Conservation (phyloP, 2,888 invertebrate species). For the Octodonta nipae region DNA sequence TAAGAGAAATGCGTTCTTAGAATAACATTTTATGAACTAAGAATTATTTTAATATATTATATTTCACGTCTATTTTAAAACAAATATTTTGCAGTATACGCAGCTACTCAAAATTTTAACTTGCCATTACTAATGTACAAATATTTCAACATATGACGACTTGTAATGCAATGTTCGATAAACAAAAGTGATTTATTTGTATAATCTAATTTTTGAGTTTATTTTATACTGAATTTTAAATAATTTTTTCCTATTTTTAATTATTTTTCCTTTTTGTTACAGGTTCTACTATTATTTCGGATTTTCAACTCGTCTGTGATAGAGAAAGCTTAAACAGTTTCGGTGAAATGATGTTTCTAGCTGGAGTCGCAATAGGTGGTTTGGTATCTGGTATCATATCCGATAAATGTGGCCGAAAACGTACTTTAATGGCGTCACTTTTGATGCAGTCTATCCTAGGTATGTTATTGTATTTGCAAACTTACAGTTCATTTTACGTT, state of each 20-base stretch:
- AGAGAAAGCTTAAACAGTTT: constrained; percentile 53
- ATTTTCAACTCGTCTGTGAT: constrained; percentile 67
- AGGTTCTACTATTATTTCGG: constrained; percentile 58
- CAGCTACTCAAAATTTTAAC: no score
- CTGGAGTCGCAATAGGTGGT: constrained; percentile 65
- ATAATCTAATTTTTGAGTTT: constrained; percentile 3
- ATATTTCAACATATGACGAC: no score
- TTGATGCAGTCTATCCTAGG: constrained; percentile 55
- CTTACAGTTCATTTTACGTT: no score
- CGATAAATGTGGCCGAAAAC: constrained; percentile 66
- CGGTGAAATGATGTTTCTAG: constrained; percentile 63
- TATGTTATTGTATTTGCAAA: constrained; percentile 22
- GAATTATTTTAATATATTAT: no score
- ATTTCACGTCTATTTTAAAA: no score
- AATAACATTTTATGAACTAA: no score
- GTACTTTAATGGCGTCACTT: constrained; percentile 57
- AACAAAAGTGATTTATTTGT: no score
- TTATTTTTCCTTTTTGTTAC: constrained; percentile 2
- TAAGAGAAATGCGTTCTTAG: no score
- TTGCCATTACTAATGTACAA: no score
- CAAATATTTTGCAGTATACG: no score
- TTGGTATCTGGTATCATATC: constrained; percentile 67
- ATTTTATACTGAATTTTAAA: background rate
- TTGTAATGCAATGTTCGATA: no score
- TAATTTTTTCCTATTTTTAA: background rate